A percentile compares a stretch with the other conserved stretches of the same genome.
Evolutionary conservation across 1,140 invertebrate genomes (phyloP).

Genomic region (Procambarus virginalis): DNA sequence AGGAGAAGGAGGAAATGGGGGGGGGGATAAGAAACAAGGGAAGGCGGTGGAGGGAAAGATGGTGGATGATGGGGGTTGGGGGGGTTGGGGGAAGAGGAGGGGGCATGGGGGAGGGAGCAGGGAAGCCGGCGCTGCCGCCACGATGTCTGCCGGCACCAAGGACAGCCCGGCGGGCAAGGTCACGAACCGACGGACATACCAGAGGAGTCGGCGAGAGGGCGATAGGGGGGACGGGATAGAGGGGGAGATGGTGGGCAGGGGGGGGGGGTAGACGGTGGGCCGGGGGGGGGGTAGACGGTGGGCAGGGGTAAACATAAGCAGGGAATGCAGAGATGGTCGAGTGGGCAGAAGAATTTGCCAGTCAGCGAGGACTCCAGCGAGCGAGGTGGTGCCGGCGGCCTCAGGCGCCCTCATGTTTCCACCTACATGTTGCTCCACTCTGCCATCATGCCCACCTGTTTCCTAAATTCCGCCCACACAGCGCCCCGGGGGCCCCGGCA

Average conservation of each 20-base stretch:
- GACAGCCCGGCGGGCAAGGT: slow-evolving; percentile 37
- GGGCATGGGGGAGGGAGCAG: neutral
- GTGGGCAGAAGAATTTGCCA: slow-evolving; percentile 31
- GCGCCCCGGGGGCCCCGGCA: too few species aligned
- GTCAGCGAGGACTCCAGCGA: neutral
- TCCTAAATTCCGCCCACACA: too few species aligned
- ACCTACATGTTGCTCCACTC: neutral
- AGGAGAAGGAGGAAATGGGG: neutral
- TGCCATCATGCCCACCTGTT: too few species aligned
- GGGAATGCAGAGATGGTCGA: slow-evolving; percentile 12
- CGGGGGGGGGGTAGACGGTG: too few species aligned
- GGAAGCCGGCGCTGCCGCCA: slow-evolving; percentile 15
- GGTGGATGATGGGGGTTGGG: neutral
- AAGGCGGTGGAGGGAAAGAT: neutral
- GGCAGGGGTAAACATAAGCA: slow-evolving; percentile 5
- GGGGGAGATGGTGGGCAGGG: neutral
- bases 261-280: neutral
- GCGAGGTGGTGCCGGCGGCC: neutral
- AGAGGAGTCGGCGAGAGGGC: neutral
- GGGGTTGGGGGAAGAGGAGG: neutral
- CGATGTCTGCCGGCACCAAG: slow-evolving; percentile 38
- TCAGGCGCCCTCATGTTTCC: neutral
- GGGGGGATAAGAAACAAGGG: neutral
- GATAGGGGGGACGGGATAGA: neutral
- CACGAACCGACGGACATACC: slow-evolving; percentile 42